Conservation (phyloP, 2,113 vertebrate species). For the Nycticorax nycticorax region DNA sequence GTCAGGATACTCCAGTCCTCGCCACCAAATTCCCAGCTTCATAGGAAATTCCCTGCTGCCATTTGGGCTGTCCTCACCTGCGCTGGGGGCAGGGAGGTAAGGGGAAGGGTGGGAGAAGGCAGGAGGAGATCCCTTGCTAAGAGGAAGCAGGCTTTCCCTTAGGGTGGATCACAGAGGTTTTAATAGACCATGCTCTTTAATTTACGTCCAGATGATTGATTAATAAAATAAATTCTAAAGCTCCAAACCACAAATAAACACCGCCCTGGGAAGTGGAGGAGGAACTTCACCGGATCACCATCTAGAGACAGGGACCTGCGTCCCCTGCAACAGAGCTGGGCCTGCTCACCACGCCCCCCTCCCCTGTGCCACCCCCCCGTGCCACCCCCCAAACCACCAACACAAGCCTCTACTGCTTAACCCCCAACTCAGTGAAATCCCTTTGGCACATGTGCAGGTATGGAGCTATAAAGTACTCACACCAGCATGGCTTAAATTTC, state of each 20-base stretch:
- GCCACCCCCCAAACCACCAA: background rate
- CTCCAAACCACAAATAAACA: background rate
- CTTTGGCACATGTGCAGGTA: background rate
- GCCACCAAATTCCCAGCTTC: background rate
- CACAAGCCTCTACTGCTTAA: background rate
- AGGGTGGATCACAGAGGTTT: background rate
- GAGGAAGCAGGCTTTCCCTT: background rate
- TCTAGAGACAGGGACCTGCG: background rate
- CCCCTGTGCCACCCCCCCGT: too few species aligned
- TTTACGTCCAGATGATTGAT: background rate
- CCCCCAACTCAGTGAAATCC: background rate
- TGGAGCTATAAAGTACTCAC: background rate
- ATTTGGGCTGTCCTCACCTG: background rate
- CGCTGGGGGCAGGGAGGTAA: rapidly evolving
- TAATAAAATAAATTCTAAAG: background rate
- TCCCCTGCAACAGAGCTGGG: rapidly evolving
- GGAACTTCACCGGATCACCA: background rate
- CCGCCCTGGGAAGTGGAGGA: background rate
- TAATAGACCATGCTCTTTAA: background rate
- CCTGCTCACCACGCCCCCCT: background rate
- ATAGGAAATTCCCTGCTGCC: background rate
- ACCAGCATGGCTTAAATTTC: background rate
- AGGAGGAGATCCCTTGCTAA: background rate
- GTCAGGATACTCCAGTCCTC: background rate
- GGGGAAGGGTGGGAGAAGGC: background rate